Conservation (phyloP, 1,140 invertebrate species). For the Anagrus nilaparvatae region DNA sequence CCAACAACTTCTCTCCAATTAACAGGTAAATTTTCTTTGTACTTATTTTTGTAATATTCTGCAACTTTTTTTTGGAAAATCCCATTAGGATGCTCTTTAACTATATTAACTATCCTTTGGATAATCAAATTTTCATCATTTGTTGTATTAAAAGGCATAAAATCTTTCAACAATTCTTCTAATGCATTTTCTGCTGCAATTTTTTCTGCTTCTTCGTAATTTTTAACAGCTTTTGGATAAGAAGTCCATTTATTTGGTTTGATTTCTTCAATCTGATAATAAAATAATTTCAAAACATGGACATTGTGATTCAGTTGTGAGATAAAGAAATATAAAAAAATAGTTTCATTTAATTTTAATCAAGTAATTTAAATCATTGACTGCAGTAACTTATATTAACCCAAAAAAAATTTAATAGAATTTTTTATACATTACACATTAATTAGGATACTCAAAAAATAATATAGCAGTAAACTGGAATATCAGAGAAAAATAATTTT, state of each 20-base stretch:
- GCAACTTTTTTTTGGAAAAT: slow-evolving; percentile 33
- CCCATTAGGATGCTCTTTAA: slow-evolving; percentile 43
- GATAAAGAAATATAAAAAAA: no score
- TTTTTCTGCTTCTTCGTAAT: slow-evolving; percentile 42
- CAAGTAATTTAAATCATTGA: no score
- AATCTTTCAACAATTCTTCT: slow-evolving; percentile 29
- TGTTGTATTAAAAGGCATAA: slow-evolving; percentile 24
- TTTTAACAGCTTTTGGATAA: slow-evolving; percentile 47
- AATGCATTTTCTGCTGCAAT: slow-evolving; percentile 46
- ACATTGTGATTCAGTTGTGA: no score
- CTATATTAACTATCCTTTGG: slow-evolving; percentile 38
- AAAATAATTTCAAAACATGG: no score
- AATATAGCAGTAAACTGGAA: no score
- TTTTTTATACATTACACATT: no score
- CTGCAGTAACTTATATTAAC: no score
- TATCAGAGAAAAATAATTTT: no score
- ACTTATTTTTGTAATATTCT: slow-evolving; percentile 38
- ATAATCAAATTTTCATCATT: slow-evolving; percentile 26
- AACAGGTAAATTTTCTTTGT: slow-evolving; percentile 42
- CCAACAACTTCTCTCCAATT: slow-evolving; percentile 45
- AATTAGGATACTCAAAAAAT: no score
- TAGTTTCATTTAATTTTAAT: no score
- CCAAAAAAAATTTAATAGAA: no score
- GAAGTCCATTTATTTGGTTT: slow-evolving; percentile 41
- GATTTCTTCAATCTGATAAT: no score